phyloP scores from a whole-genome alignment of 2,113 vertebrate genomes.

The Chitala chitala region DNA sequence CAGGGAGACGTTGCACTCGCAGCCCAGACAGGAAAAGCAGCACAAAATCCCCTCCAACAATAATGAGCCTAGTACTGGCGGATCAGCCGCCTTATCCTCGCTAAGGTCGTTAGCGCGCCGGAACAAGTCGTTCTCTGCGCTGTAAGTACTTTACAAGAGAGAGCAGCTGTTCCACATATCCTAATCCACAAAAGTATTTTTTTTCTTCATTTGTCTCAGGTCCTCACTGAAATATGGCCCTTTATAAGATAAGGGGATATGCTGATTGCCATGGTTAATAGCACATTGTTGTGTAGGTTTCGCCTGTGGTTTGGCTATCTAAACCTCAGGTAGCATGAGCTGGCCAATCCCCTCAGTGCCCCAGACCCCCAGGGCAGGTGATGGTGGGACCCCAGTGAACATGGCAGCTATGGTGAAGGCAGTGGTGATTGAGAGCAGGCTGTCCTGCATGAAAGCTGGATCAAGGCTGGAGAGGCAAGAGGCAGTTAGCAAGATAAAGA shows the following conservation, averaged over 20 bases:
- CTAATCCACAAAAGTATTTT: conserved; percentile 39
- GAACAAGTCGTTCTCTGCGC: conserved; percentile 44
- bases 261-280: conserved; percentile 40
- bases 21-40: conserved; percentile 46
- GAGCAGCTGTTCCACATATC: conserved; percentile 55
- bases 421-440: background rate
- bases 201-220: conserved; percentile 21
- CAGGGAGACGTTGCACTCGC: background rate
- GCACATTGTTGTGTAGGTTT: conserved; percentile 22
- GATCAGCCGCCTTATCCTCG: conserved; percentile 55
- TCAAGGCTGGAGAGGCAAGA: background rate
- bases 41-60: conserved; percentile 51
- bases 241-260: conserved; percentile 34
- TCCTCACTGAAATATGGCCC: conserved; percentile 37
- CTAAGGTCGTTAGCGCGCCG: conserved; percentile 58
- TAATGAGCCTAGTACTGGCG: conserved; percentile 53
- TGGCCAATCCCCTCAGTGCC: background rate
- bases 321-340: conserved; percentile 1
- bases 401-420: background rate
- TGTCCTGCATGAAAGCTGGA: background rate
- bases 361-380: too few species aligned
- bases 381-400: too few species aligned
- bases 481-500: background rate
- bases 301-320: too few species aligned
- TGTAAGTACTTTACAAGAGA: conserved; percentile 51